These are phyloP conservation scores for Todiramphus saurophagus DNA, from an alignment of 2,113 vertebrate species.

Conservation along the genomic window DNA sequence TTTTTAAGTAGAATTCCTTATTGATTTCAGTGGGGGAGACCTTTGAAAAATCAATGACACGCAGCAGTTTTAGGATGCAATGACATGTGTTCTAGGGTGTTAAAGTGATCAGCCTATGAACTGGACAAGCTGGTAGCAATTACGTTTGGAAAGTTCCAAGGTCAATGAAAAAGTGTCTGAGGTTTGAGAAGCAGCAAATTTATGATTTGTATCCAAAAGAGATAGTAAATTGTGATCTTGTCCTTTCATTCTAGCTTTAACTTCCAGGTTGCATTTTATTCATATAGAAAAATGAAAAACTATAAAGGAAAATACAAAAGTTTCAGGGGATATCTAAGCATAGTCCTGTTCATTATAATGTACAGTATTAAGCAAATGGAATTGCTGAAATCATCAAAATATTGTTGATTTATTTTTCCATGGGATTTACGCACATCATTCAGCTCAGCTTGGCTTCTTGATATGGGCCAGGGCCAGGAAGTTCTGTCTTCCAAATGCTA, in stretches of 20 bases:
- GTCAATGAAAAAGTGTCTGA: neutral
- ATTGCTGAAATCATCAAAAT: neutral
- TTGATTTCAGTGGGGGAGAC: constrained; percentile 42
- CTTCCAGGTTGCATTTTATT: neutral
- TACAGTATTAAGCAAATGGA: neutral
- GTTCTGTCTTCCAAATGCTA: neutral
- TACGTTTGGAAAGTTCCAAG: neutral
- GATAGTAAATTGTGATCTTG: neutral
- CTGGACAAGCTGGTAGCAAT: neutral
- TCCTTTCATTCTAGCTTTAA: neutral
- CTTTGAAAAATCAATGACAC: constrained; percentile 26
- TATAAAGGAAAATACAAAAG: neutral
- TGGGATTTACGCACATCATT: neutral
- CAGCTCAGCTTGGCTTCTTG: neutral
- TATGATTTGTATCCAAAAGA: neutral
- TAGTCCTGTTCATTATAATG: neutral
- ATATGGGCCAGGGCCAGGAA: neutral
- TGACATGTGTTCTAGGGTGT: neutral
- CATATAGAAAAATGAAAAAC: neutral
- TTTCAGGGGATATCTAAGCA: neutral
- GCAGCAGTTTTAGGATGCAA: constrained; percentile 10
- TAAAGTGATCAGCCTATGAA: neutral
- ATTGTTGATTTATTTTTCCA: neutral
- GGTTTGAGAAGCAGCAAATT: neutral
- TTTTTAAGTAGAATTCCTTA: constrained; percentile 39